These are phyloP conservation scores for Osmoderma eremita DNA, from an alignment of 2,888 invertebrate genomes.

Conservation along the genomic window DNA sequence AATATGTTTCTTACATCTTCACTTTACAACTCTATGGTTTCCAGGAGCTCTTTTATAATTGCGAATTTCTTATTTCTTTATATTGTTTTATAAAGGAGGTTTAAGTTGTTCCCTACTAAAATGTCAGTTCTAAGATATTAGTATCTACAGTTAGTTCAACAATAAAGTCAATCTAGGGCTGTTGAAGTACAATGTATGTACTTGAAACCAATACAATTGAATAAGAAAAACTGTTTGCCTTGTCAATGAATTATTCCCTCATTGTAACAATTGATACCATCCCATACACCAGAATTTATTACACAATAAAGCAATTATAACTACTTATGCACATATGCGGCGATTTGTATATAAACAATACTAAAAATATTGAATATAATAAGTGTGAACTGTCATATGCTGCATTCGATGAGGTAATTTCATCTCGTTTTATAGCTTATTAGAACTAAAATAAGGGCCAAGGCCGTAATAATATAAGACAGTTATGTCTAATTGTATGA, in stretches of 20 bases:
- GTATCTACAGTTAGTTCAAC: not conserved
- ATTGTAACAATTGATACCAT: constrained; percentile 11
- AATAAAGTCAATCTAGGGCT: not conserved
- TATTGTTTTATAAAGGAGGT: too few relatives aligned
- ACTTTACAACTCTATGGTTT: too few relatives aligned
- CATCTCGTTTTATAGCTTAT: constrained; percentile 15
- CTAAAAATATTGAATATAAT: constrained; percentile 11
- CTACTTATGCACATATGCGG: constrained; percentile 2
- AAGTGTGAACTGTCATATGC: not conserved
- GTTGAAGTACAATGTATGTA: constrained; percentile 1
- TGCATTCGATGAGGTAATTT: constrained; percentile 24
- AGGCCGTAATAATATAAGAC: constrained; percentile 21
- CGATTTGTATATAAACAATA: constrained; percentile 3
- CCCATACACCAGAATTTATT: constrained; percentile 31
- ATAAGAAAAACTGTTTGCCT: constrained; percentile 4
- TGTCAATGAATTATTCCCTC: constrained; percentile 16
- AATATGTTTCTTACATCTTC: too few relatives aligned
- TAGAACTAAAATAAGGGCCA: constrained; percentile 31
- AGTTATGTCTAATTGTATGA: constrained; percentile 10
- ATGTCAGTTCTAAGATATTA: too few relatives aligned
- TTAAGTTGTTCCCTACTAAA: too few relatives aligned
- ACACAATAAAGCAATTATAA: not conserved
- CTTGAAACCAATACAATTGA: constrained; percentile 13
- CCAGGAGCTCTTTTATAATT: too few relatives aligned
- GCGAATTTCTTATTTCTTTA: too few relatives aligned